These are phyloP conservation scores for Drosophila pseudoananassae DNA, from an alignment of 1,140 invertebrate genomes.

Conservation along the genomic window DNA sequence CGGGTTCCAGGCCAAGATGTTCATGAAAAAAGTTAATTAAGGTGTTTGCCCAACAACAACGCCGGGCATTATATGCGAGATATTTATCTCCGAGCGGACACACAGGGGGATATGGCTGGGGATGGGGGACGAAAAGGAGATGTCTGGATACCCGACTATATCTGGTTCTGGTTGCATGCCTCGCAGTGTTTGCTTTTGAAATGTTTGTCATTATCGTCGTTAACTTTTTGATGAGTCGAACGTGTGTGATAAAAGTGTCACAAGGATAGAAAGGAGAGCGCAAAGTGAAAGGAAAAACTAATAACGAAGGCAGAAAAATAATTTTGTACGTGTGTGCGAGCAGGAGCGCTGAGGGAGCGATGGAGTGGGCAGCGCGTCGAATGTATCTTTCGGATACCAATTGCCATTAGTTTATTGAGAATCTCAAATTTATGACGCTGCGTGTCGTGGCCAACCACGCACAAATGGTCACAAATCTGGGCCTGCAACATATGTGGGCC, in stretches of 20 bases:
- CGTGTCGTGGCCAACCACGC: conserved; percentile 74
- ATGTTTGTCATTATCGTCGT: conserved; percentile 82
- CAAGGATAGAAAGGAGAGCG: conserved; percentile 58
- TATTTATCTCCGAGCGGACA: conserved; percentile 69
- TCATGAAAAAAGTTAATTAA: conserved; percentile 80
- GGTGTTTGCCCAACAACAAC: conserved; percentile 73
- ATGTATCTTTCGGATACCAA: conserved; percentile 79
- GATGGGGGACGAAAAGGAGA: neutral
- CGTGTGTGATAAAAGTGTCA: conserved; percentile 81
- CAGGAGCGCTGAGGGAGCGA: conserved; percentile 3
- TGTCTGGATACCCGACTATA: neutral
- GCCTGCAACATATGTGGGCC: conserved; percentile 58
- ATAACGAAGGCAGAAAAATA: conserved; percentile 56
- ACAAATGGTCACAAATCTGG: conserved; percentile 79
- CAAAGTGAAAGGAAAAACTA: conserved; percentile 62
- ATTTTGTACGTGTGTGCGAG: conserved; percentile 58
- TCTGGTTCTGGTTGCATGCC: conserved; percentile 42
- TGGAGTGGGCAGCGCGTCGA: conserved; percentile 32
- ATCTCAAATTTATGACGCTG: conserved; percentile 71
- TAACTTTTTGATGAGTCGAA: conserved; percentile 82
- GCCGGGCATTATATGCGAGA: conserved; percentile 71
- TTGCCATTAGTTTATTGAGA: conserved; percentile 82
- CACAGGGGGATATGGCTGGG: conserved; percentile 3
- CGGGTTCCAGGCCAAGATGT: conserved; percentile 52
- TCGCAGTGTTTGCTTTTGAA: conserved; percentile 74